Percentiles rank a stretch among this genome's conserved stretches.
Conservation (phyloP, 2,888 invertebrate genomes). For the Germaria angustata region DNA sequence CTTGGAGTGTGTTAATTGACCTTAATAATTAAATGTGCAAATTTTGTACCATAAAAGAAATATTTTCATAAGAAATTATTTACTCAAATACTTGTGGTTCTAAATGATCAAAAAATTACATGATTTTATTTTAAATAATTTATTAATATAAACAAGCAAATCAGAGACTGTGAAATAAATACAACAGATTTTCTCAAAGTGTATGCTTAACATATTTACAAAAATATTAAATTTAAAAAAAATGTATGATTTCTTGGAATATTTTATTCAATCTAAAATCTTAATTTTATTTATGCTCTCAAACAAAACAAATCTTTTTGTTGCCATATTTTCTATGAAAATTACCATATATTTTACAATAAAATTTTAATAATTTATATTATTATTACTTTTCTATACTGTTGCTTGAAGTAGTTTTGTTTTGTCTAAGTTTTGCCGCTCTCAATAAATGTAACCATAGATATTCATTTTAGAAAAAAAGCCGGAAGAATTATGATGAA, state of each 20-base stretch:
- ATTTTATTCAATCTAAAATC: not conserved
- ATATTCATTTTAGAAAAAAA: not conserved
- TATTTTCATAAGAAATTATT: no score
- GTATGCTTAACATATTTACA: conserved; percentile 34
- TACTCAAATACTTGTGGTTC: no score
- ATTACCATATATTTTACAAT: not conserved
- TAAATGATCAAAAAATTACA: no score
- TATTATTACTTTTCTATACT: not conserved
- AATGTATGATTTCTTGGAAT: not conserved
- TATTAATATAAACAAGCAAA: not conserved
- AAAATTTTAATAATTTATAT: conserved; percentile 46
- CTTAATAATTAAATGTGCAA: no score
- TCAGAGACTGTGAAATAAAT: not conserved
- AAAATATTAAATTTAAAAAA: conserved; percentile 7
- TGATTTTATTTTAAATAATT: no score
- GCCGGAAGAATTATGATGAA: conserved; percentile 59
- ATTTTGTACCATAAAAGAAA: no score
- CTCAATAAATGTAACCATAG: conserved; percentile 19
- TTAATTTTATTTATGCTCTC: not conserved
- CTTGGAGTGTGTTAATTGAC: no score
- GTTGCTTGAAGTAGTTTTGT: not conserved
- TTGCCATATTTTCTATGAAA: not conserved
- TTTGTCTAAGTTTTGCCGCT: not conserved
- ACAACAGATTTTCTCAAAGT: conserved; percentile 24
- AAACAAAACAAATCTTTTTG: not conserved